Percentiles rank a stretch among this genome's conserved stretches.
These are phyloP conservation scores for Acromyrmex heyeri DNA, from an alignment of 1,140 invertebrate species.

Conservation along the genomic window DNA sequence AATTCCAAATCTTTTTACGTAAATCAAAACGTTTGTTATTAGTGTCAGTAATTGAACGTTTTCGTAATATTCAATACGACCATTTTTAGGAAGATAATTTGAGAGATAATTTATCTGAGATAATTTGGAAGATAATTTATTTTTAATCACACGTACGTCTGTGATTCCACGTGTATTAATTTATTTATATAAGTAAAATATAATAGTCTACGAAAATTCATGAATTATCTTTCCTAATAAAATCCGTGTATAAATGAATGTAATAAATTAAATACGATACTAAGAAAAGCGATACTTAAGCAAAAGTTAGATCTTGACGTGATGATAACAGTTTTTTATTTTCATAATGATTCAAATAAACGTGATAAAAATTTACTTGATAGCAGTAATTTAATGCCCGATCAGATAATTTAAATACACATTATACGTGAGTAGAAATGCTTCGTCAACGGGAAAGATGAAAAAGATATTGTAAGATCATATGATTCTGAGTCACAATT, in stretches of 20 bases:
- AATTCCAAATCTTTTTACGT: slow-evolving; percentile 36
- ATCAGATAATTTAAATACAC: slow-evolving; percentile 5
- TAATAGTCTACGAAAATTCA: not conserved
- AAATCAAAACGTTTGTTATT: slow-evolving; percentile 14
- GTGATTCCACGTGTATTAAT: not conserved
- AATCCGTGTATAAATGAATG: not conserved
- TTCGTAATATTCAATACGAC: not conserved
- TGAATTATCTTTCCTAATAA: not conserved
- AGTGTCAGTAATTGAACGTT: not conserved
- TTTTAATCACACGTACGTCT: not conserved
- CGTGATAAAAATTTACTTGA: not conserved
- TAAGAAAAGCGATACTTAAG: not conserved
- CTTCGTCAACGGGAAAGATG: slow-evolving; percentile 6
- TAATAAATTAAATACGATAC: not conserved
- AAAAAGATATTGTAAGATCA: slow-evolving; percentile 23
- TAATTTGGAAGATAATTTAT: not conserved
- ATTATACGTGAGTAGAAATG: slow-evolving; percentile 14
- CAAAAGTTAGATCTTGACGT: slow-evolving; percentile 18
- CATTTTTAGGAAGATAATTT: not conserved
- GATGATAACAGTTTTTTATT: not conserved
- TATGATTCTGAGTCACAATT: slow-evolving; percentile 32
- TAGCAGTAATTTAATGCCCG: slow-evolving; percentile 35
- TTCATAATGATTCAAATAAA: slow-evolving; percentile 26
- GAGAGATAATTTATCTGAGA: not conserved
- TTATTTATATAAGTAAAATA: not conserved